These are phyloP conservation scores for Ascidia mentula DNA, from an alignment of 23 tunicate species.

Conservation along the genomic window DNA sequence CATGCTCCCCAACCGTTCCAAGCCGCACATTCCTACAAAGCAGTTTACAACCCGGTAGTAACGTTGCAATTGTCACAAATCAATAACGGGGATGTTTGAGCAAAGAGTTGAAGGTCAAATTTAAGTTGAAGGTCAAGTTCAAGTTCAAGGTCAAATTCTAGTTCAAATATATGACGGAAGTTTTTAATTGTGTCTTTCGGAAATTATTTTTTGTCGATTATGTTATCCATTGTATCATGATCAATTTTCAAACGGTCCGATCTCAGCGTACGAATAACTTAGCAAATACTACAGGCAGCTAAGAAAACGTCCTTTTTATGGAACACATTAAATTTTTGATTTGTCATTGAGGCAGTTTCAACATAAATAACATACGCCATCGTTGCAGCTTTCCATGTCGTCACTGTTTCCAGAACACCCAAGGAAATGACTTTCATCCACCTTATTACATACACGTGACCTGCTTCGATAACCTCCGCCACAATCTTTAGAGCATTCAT, in stretches of 20 bases:
- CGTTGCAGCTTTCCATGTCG: constrained; percentile 28
- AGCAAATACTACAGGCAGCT: too few relatives aligned
- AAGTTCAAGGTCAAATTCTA: background rate
- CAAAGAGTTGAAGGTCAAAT: too few relatives aligned
- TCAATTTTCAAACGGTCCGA: too few relatives aligned
- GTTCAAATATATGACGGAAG: background rate
- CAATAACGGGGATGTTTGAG: too few relatives aligned
- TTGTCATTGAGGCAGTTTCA: too few relatives aligned
- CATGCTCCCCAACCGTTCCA: constrained; percentile 81
- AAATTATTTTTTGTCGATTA: too few relatives aligned
- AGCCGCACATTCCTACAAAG: constrained; percentile 46
- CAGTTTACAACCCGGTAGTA: background rate
- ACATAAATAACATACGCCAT: constrained; percentile 15
- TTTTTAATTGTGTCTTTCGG: too few relatives aligned
- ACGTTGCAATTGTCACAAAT: too few relatives aligned
- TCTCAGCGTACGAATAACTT: too few relatives aligned
- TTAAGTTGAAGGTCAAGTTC: background rate
- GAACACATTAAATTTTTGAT: too few relatives aligned
- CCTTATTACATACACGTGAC: constrained; percentile 54
- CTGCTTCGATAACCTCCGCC: constrained; percentile 55
- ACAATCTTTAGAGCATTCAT: constrained; percentile 50
- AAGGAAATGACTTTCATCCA: background rate
- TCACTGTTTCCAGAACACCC: constrained; percentile 23
- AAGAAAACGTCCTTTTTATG: too few relatives aligned
- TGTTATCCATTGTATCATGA: too few relatives aligned